A percentile compares a stretch with the other conserved stretches of the same genome.
Evolutionary conservation across 2,888 invertebrate species (phyloP).

Genomic region (Litoditis marina): DNA sequence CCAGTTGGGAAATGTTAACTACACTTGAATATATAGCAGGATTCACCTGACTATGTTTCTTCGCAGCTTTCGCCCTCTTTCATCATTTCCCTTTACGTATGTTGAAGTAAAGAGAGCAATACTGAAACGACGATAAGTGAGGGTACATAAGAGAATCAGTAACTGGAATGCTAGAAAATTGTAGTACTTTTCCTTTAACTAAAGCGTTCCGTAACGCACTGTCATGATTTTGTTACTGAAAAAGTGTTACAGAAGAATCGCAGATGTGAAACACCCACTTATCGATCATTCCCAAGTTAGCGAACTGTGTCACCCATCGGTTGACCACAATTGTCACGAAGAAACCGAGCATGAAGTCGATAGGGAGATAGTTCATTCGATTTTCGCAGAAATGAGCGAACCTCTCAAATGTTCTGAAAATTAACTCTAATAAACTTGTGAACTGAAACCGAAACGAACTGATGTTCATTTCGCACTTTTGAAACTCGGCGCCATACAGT

Average conservation of each 20-base stretch:
- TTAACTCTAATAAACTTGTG: neutral
- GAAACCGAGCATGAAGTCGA: slow-evolving; percentile 50
- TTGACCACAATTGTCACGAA: slow-evolving; percentile 51
- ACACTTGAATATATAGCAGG: neutral
- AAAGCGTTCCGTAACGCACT: no score
- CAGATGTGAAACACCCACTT: slow-evolving; percentile 19
- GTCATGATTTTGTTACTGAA: no score
- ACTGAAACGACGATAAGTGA: slow-evolving; percentile 20
- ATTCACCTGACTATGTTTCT: slow-evolving; percentile 49
- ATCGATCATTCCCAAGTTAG: slow-evolving; percentile 41
- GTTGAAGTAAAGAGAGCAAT: slow-evolving; percentile 44
- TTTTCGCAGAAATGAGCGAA: slow-evolving; percentile 38
- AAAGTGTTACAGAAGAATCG: no score
- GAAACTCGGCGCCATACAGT: no score
- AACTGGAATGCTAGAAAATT: slow-evolving; percentile 1
- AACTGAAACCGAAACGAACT: slow-evolving; percentile 1
- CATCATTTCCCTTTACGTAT: slow-evolving; percentile 44
- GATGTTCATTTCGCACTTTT: neutral
- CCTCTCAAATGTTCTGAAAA: slow-evolving; percentile 39
- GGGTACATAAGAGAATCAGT: neutral
- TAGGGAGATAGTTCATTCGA: slow-evolving; percentile 40
- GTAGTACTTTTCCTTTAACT: neutral
- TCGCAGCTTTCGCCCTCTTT: slow-evolving; percentile 33
- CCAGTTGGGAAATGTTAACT: no score
- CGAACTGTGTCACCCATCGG: slow-evolving; percentile 36